Percentiles rank a stretch among this genome's conserved stretches.
phyloP scores from a whole-genome alignment of 1,140 invertebrate species.

The Capitella teleta region DNA sequence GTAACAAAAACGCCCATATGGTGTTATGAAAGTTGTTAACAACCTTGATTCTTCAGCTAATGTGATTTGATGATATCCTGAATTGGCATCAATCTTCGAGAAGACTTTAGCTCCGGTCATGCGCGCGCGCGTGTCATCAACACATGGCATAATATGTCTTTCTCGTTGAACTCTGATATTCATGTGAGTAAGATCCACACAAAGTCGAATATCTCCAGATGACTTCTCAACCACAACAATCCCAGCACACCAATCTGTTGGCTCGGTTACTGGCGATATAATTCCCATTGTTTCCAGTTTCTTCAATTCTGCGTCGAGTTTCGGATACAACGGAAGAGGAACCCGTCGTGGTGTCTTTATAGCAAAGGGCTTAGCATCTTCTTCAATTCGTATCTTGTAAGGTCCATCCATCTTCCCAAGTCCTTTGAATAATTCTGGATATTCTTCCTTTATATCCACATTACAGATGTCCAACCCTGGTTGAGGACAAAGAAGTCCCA shows the following conservation, averaged over 20 bases:
- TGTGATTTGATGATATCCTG: conserved; percentile 16
- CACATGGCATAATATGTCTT: not conserved
- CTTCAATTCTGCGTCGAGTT: conserved; percentile 17
- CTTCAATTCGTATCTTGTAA: not conserved
- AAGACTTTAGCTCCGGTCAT: conserved; percentile 4
- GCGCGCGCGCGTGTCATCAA: conserved; percentile 3
- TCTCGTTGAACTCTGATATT: conserved; percentile 1
- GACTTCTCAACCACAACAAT: conserved; percentile 12
- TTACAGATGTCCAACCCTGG: not conserved
- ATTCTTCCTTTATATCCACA: not conserved
- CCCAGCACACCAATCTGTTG: conserved; percentile 15
- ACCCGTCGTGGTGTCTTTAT: not conserved
- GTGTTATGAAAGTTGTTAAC: conserved; percentile 10
- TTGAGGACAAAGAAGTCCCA: no score
- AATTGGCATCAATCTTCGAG: conserved; percentile 15
- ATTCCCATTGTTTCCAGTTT: conserved; percentile 17
- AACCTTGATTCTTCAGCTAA: conserved; percentile 9
- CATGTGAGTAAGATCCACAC: conserved; percentile 3
- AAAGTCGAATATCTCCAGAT: conserved; percentile 9
- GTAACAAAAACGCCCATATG: conserved; percentile 14
- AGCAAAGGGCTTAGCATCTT: not conserved
- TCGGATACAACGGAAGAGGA: not conserved
- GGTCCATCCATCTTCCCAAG: not conserved
- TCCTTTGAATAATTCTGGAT: not conserved
- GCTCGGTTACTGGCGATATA: conserved; percentile 21